These are phyloP conservation scores for Falco biarmicus DNA, from an alignment of 2,797 vertebrate genomes.

Conservation along the genomic window DNA sequence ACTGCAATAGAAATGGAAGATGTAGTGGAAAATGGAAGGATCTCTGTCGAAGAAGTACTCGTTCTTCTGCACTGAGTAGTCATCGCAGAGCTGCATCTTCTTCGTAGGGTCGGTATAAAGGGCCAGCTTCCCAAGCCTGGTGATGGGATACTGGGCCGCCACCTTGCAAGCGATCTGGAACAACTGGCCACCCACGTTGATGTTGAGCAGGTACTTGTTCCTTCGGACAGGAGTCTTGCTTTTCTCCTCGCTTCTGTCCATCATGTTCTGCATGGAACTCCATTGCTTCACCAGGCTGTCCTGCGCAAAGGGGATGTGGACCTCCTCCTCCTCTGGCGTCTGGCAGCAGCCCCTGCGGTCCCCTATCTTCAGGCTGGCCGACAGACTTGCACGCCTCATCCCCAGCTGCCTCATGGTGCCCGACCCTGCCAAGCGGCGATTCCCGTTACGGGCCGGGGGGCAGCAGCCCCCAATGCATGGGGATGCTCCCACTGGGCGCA, in stretches of 20 bases:
- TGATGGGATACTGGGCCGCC: conserved; percentile 81
- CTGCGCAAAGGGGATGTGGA: conserved; percentile 84
- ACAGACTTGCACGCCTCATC: conserved; percentile 82
- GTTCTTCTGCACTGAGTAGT: conserved; percentile 86
- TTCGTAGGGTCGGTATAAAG: conserved; percentile 80
- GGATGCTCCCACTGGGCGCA: accelerated
- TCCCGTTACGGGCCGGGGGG: accelerated
- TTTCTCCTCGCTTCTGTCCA: neutral
- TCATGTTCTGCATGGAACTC: conserved; percentile 87
- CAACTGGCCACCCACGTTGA: conserved; percentile 87
- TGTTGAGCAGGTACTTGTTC: conserved; percentile 76
- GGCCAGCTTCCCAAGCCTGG: conserved; percentile 85
- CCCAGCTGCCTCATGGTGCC: conserved; percentile 73
- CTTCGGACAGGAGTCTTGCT: neutral
- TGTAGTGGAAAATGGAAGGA: conserved; percentile 87
- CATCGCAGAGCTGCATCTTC: conserved; percentile 87
- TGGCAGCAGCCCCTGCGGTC: neutral
- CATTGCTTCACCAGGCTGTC: conserved; percentile 86
- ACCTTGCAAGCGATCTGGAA: conserved; percentile 84
- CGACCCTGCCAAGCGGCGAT: accelerated
- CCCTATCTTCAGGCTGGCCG: conserved; percentile 82
- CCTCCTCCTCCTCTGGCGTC: conserved; percentile 73
- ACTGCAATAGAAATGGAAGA: conserved; percentile 90
- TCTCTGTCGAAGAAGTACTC: conserved; percentile 93
- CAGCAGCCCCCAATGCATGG: neutral